Base-by-base conservation (phyloP, 1,140 invertebrate species). In the Brachionus koreanus region DNA sequence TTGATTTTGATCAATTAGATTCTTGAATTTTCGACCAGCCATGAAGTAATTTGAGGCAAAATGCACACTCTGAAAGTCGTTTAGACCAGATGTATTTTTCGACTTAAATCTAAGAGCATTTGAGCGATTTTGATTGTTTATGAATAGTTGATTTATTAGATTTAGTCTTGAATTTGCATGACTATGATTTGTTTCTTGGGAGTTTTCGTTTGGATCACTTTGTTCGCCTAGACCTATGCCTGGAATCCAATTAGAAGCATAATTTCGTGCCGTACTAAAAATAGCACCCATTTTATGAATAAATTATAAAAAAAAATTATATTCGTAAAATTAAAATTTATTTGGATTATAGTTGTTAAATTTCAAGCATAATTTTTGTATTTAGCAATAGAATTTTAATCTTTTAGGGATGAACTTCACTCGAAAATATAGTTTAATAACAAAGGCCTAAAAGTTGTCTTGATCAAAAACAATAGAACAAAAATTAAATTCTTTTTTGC, bases 21-120 rank as follows among this genome's bases (percentile, higher is more conserved):
- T 79, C 57, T 79, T 79, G 57, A 79, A 79, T 37, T 79, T 79
- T 13, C 61, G 35, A 39, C 76, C 76, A 13, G 76, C 76, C 49
- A 79, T 39, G 13, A n/a, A 79, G 19, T 61, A 61, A 43, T 79
- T 57, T 5, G 46, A 19, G 19, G 76, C 46, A 61, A 79, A 79
- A 23, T 79, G 49, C 1, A 79, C 29, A 37, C 57, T 79, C 35
- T 79, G 76, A 43, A 79, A 79, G 37, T 79, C 49, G 29, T 65
- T 39, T 0, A 79, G 33, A 23, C 61, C n/a, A 19, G 52, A 33
- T 2, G 19, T 25, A 29, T 61, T 65, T 65, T 79, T 79, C 2
- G 16, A 42, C 43, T 61, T 79, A 0, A 23, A n/a, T 57, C 49
- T 79, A 1, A 61, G 23, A 4, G 6, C 19, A 46, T 74, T 74